phyloP scores from a whole-genome alignment of 2,113 vertebrate genomes.

The Poecilia latipinna region DNA sequence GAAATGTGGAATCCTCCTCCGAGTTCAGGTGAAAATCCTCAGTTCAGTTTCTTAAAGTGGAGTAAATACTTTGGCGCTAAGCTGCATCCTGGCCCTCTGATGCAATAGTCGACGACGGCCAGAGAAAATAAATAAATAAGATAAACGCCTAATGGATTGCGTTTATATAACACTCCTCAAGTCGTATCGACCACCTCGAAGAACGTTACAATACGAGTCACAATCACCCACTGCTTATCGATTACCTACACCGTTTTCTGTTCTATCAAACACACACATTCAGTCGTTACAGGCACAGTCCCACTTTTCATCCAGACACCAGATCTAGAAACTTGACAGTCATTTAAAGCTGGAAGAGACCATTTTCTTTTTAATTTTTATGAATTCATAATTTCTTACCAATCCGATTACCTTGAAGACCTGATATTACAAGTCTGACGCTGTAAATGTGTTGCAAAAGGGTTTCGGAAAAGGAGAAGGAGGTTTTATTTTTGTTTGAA shows the following conservation, averaged over 20 bases:
- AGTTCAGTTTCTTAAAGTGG: background rate
- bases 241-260: background rate
- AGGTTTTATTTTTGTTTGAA: background rate
- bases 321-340: background rate
- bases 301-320: background rate
- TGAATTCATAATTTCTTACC: background rate
- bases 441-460: background rate
- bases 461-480: background rate
- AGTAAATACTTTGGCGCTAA: background rate
- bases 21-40: background rate
- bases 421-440: background rate
- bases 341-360: background rate
- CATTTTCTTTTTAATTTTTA: background rate
- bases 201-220: background rate
- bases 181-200: background rate
- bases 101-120: background rate
- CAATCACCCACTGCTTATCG: background rate
- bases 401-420: background rate
- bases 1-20: background rate
- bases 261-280: background rate
- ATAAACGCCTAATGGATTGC: background rate
- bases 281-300: background rate
- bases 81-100: background rate
- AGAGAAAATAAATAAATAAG: constrained; percentile 7
- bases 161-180: background rate